Percentiles rank a stretch among this genome's conserved stretches.
Conservation (phyloP, 2,888 invertebrate species). For the Autographa gamma region DNA sequence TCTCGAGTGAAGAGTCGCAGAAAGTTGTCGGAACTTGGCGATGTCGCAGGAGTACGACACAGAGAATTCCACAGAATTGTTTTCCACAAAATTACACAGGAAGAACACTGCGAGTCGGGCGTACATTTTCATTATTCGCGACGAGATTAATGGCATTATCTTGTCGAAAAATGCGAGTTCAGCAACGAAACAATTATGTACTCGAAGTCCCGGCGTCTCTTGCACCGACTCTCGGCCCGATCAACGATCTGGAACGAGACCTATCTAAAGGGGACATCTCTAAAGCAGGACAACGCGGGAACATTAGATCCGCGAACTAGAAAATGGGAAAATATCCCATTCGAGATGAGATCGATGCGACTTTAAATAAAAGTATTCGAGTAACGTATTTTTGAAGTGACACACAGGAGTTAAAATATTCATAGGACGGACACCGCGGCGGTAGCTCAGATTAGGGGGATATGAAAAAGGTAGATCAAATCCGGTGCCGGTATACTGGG, state of each 20-base stretch:
- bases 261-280: constrained; percentile 71
- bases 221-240: constrained; percentile 56
- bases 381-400: constrained; percentile 77
- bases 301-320: constrained; percentile 85
- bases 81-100: constrained; percentile 70
- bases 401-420: constrained; percentile 84
- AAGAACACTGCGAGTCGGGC: constrained; percentile 62
- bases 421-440: constrained; percentile 78
- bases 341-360: constrained; percentile 72
- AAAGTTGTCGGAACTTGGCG: constrained; percentile 59
- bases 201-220: constrained; percentile 36
- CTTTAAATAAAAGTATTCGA: constrained; percentile 83
- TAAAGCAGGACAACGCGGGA: constrained; percentile 72
- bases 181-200: constrained; percentile 78
- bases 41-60: constrained; percentile 60
- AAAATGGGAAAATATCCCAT: constrained; percentile 80
- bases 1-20: constrained; percentile 65
- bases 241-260: constrained; percentile 74
- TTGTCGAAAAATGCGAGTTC: constrained; percentile 80
- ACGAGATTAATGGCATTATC: constrained; percentile 83
- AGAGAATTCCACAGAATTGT: constrained; percentile 71
- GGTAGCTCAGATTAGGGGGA: constrained; percentile 79
- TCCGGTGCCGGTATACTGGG: constrained; percentile 60
- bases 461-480: constrained; percentile 72
- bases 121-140: constrained; percentile 80